Evolutionary conservation across 2,888 invertebrate genomes (phyloP), one percentile per base, ranked within the genome.

Genomic region (Allolobophora icterica): DNA sequence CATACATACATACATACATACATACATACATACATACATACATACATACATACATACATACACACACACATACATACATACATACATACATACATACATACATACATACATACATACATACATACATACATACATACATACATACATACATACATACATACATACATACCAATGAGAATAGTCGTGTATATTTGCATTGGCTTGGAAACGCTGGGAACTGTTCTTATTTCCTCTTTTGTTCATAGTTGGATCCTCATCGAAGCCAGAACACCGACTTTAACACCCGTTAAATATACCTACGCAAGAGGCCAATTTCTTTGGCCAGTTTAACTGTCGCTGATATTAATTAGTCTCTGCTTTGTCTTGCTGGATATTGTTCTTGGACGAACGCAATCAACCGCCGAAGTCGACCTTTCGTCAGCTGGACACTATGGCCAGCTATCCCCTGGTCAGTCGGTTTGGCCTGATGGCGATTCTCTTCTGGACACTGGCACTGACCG

Each of bases 91-190:
- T 33, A 21, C 33, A 40, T 1, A 40, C 15, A 89, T 40, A 89
- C 15, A 89, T 40, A 40, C n/a, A 89, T 40, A 90, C 33, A 90
- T 42, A 90, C 19, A 90, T 40, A 90, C 33, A 90, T 42, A 52
- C 33, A 90, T 34, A 90, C 42, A 52, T 52, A 90, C 52, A 52
- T 52, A 52, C 52, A 52, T 42, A 90, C 33, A 90, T 33, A 52
- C 33, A 90, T 33, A 52, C 24, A 52, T 33, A 45, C 33, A n/a
- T n/a, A 90, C 52, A 90, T 52, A 90, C 52, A 90, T 52, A 90
- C 52, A 90, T 52, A 52, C 52, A 90, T 52, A 90, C 30, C n/a
- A n/a, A n/a, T n/a, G n/a, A n/a, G n/a, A n/a, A n/a, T n/a, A n/a
- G n/a, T n/a, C n/a, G n/a, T n/a, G n/a, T n/a, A n/a, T n/a, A n/a